Evolutionary conservation across 2,113 vertebrate genomes (phyloP).

Genomic region (Eubucco bourcierii): DNA sequence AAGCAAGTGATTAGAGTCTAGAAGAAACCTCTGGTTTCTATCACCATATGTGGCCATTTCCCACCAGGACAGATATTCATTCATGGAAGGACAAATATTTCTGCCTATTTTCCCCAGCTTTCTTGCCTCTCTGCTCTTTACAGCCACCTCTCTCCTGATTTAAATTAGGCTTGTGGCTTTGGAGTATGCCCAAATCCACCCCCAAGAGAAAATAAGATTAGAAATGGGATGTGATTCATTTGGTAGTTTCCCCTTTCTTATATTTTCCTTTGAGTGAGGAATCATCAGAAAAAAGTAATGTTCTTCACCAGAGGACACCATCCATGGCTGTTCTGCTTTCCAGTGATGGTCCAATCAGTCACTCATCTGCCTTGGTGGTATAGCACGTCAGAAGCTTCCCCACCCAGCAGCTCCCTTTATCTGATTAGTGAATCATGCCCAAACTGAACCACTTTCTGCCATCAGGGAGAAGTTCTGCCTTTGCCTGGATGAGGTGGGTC

Average conservation of each 20-base stretch:
- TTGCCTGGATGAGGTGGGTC: background rate
- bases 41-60: constrained; percentile 8
- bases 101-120: constrained; percentile 15
- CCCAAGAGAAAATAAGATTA: constrained; percentile 65
- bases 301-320: background rate
- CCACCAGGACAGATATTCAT: constrained; percentile 23
- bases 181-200: constrained; percentile 50
- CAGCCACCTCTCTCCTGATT: constrained; percentile 62
- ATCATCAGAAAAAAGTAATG: background rate
- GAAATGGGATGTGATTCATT: constrained; percentile 69
- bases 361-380: background rate
- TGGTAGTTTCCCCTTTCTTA: constrained; percentile 35
- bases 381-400: background rate
- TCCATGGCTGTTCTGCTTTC: background rate
- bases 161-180: constrained; percentile 64
- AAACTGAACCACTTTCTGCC: background rate
- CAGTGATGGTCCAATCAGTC: fast-evolving
- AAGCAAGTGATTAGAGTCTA: constrained; percentile 14
- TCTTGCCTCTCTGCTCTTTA: background rate
- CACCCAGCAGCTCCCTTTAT: background rate
- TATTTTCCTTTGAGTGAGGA: background rate
- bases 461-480: background rate
- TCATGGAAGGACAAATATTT: constrained; percentile 46
- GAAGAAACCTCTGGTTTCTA: constrained; percentile 52
- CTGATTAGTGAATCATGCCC: background rate